phyloP scores from a whole-genome alignment of 2,888 invertebrate species.

The Drosophila mercatorum region DNA sequence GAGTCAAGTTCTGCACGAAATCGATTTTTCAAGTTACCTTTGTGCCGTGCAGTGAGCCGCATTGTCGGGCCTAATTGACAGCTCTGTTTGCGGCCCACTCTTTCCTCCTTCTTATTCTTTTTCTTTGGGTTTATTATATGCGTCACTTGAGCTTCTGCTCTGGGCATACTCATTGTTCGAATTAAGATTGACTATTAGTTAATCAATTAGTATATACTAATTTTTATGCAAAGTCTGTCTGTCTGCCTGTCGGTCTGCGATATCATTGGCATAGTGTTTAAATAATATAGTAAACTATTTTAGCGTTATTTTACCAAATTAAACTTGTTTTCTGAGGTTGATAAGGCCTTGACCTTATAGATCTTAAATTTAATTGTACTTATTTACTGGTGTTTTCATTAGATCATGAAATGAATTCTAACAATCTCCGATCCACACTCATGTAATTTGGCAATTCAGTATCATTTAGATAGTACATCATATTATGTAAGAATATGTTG shows the following conservation, averaged over 20 bases:
- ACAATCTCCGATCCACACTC: background rate
- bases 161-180: background rate
- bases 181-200: background rate
- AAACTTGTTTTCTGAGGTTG: background rate
- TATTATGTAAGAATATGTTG: too few species aligned
- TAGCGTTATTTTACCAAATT: background rate
- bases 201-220: background rate
- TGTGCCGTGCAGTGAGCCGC: constrained; percentile 14
- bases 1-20: constrained; percentile 46
- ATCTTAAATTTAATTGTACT: too few species aligned
- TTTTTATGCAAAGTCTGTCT: constrained; percentile 1
- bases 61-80: constrained; percentile 19
- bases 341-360: too few species aligned
- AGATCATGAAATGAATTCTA: background rate
- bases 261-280: background rate
- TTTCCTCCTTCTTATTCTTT: constrained; percentile 1
- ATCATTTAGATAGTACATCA: too few species aligned
- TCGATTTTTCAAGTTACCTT: constrained; percentile 66
- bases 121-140: constrained; percentile 7
- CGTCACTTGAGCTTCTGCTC: constrained; percentile 29
- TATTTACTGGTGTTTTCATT: too few species aligned
- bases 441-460: too few species aligned
- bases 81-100: constrained; percentile 19
- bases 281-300: background rate
- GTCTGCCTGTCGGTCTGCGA: background rate